Evolutionary conservation across 2,888 invertebrate genomes (phyloP).

Genomic region (Papilio elwesi): DNA sequence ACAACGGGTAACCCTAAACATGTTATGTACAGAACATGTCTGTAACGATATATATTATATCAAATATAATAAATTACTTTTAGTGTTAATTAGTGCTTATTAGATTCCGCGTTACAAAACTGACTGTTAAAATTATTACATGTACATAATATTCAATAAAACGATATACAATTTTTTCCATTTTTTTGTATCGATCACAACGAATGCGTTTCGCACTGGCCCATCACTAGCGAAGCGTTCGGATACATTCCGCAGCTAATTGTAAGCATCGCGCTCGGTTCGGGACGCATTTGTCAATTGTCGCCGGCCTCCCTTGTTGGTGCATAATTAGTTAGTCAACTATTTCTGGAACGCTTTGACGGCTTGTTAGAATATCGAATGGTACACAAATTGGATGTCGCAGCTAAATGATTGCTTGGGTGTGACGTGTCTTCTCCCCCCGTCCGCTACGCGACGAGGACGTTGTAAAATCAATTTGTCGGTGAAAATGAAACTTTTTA

Average conservation of each 20-base stretch:
- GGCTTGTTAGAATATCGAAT: slow-evolving; percentile 83
- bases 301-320: slow-evolving; percentile 68
- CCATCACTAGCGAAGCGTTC: slow-evolving; percentile 60
- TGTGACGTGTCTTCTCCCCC: slow-evolving; percentile 51
- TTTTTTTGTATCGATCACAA: not conserved
- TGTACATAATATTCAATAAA: too few species aligned
- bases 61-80: too few species aligned
- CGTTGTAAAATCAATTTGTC: slow-evolving; percentile 68
- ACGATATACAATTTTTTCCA: too few species aligned
- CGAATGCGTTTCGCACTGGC: slow-evolving; percentile 58
- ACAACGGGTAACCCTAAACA: too few species aligned
- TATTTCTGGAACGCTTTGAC: slow-evolving; percentile 81
- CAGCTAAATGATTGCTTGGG: slow-evolving; percentile 74
- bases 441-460: slow-evolving; percentile 45
- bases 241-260: slow-evolving; percentile 77
- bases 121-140: too few species aligned
- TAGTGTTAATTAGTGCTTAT: too few species aligned
- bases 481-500: slow-evolving; percentile 77
- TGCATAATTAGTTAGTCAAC: slow-evolving; percentile 76
- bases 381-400: slow-evolving; percentile 83
- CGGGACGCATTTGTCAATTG: slow-evolving; percentile 82
- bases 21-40: too few species aligned
- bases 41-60: too few species aligned
- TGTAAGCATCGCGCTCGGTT: slow-evolving; percentile 75
- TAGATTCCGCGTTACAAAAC: too few species aligned